Evolutionary conservation across 2,113 vertebrate genomes (phyloP).

Genomic region (Ramphastos sulfuratus): DNA sequence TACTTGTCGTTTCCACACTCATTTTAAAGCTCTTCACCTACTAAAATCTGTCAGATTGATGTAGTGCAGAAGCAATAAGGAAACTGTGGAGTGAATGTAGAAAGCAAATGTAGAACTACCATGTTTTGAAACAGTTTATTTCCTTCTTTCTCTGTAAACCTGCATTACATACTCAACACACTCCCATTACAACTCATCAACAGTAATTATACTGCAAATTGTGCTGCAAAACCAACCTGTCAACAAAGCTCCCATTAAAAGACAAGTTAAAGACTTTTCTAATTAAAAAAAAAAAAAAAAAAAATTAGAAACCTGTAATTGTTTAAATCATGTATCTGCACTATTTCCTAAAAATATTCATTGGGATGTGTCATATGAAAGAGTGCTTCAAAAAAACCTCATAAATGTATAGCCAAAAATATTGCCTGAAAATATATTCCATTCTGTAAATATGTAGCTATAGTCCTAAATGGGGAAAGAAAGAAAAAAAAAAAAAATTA

Average conservation of each 20-base stretch:
- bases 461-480: neutral
- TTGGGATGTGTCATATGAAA: no score
- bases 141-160: neutral
- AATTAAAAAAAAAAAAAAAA: neutral
- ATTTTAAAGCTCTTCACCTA: neutral
- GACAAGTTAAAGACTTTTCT: neutral
- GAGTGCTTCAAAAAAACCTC: neutral
- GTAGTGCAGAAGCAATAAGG: neutral
- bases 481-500: neutral
- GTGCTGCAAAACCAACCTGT: neutral
- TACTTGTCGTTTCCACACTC: neutral
- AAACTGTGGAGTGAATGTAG: rapidly evolving
- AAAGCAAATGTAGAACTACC: neutral
- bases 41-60: neutral
- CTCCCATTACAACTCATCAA: neutral
- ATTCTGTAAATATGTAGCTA: neutral
- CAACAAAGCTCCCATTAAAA: rapidly evolving
- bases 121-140: neutral
- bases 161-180: neutral
- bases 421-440: neutral
- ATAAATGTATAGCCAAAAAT: neutral
- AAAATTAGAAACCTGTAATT: neutral
- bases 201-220: neutral
- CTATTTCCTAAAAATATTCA: neutral
- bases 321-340: neutral